Evolutionary conservation across 2,888 invertebrate genomes (phyloP).

Genomic region (Brachyptera risi): DNA sequence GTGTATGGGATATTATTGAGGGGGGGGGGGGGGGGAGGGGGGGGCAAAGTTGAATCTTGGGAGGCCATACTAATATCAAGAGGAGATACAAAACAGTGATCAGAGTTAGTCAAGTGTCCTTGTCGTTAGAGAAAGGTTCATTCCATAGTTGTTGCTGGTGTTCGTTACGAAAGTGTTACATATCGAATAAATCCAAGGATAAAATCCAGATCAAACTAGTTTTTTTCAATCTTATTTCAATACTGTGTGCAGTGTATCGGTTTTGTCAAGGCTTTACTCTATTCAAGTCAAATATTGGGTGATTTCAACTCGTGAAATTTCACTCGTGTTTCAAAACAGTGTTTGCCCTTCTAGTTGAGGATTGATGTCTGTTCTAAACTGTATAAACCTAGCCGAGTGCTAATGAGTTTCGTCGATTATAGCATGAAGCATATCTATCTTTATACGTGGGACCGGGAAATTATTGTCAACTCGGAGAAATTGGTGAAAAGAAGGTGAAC

Average conservation of each 20-base stretch:
- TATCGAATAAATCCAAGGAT: not conserved
- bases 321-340: no score
- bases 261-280: no score
- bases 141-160: no score
- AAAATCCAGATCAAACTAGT: no score
- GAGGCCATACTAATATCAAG: not conserved
- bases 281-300: no score
- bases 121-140: conserved; percentile 11
- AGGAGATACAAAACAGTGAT: not conserved
- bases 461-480: conserved; percentile 89
- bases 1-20: not conserved
- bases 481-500: conserved; percentile 88
- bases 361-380: no score
- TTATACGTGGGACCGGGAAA: conserved; percentile 90
- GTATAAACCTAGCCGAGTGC: conserved; percentile 21
- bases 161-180: no score
- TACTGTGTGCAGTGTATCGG: no score
- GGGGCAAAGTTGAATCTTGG: conserved; percentile 6
- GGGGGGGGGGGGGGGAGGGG: no score
- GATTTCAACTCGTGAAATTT: no score
- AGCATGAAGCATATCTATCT: conserved; percentile 75
- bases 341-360: no score
- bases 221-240: no score
- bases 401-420: conserved; percentile 36
- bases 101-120: conserved; percentile 11